phyloP scores from a whole-genome alignment of 2,797 vertebrate genomes.

The Protosalanx chinensis region DNA sequence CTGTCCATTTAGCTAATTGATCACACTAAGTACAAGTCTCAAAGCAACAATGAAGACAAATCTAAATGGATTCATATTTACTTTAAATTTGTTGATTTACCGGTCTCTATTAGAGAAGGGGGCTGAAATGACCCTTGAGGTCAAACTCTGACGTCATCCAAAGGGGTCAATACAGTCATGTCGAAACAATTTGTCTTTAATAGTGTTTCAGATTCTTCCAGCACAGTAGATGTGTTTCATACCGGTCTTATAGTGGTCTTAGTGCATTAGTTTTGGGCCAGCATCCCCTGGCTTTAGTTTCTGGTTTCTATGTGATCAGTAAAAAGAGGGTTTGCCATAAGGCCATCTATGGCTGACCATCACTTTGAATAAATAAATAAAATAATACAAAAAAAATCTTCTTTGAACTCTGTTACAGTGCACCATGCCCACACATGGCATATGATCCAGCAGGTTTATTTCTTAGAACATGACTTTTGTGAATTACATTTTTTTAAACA shows the following conservation, averaged over 20 bases:
- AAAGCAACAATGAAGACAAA: background rate
- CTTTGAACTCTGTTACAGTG: slow-evolving; percentile 73
- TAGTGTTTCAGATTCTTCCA: slow-evolving; percentile 78
- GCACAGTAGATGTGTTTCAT: slow-evolving; percentile 79
- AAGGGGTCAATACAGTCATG: slow-evolving; percentile 65
- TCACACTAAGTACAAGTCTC: background rate
- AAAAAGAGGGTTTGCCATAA: slow-evolving; percentile 62
- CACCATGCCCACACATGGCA: slow-evolving; percentile 67
- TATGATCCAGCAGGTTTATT: slow-evolving; percentile 77
- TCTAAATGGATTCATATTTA: slow-evolving; percentile 13
- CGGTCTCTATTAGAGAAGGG: slow-evolving; percentile 51
- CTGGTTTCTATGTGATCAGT: slow-evolving; percentile 75
- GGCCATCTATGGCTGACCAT: slow-evolving; percentile 66
- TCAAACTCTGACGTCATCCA: slow-evolving; percentile 62
- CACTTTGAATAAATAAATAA: slow-evolving; percentile 57
- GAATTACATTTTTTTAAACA: slow-evolving; percentile 74
- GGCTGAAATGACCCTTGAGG: slow-evolving; percentile 57
- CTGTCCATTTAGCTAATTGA: slow-evolving; percentile 5
- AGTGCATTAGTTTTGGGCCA: slow-evolving; percentile 79
- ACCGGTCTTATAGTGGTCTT: slow-evolving; percentile 79
- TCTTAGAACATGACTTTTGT: slow-evolving; percentile 79
- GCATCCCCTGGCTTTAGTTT: slow-evolving; percentile 73
- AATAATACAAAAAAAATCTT: slow-evolving; percentile 23
- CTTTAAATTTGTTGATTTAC: slow-evolving; percentile 42
- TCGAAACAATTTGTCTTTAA: slow-evolving; percentile 74